Base-by-base conservation (phyloP, 2,888 invertebrate genomes). In the Phoenoteleia sp. region DNA sequence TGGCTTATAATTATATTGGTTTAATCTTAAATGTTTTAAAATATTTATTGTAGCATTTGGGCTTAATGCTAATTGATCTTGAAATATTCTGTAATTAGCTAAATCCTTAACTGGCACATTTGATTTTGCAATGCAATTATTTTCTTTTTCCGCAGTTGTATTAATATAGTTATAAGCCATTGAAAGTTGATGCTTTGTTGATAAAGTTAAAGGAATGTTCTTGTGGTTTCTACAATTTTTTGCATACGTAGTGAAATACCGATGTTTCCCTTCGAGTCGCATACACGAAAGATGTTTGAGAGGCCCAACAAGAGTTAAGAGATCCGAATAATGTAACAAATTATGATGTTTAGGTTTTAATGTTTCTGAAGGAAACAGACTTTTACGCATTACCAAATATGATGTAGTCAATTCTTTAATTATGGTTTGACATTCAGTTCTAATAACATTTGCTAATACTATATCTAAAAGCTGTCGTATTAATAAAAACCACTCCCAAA, bases 401-500 rank as follows among this genome's bases (percentile, higher is more conserved):
- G 21, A 21, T 15, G 39, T 19, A 3, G 72, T 58, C 21, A 81
- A 69, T 13, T 58, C 54, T 42, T 66, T 67, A 13, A 86, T 36
- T 29, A 36, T 33, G 9, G 49, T 19, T 45, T 66, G 13, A 42
- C 25, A 42, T 25, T 62, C 71, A n/a, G 62, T 29, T 72, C 71
- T 60, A 15, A 75, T 9, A 15, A 29, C 71, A 36, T 71, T 83
- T 13, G 56, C 36, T 17, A 75, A 17, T 15, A 85, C 29, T 11
- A 81, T 64, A 42, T 85, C 85, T 9, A 84, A 11, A 9, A 87
- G 21, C 58, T 85, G 29, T n/a, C 74, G 42, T 15, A 85, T 45
- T 27, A n/a, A 19, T n/a, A 84, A 19, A 45, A 84, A 87, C 56
- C 74, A 79, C n/a, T 69, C 27, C 85, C 85, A 86, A 47, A 60